Percentiles rank a stretch among this genome's conserved stretches.
Conservation (phyloP, 1,140 invertebrate species). For the Leptonema lineaticorne region DNA sequence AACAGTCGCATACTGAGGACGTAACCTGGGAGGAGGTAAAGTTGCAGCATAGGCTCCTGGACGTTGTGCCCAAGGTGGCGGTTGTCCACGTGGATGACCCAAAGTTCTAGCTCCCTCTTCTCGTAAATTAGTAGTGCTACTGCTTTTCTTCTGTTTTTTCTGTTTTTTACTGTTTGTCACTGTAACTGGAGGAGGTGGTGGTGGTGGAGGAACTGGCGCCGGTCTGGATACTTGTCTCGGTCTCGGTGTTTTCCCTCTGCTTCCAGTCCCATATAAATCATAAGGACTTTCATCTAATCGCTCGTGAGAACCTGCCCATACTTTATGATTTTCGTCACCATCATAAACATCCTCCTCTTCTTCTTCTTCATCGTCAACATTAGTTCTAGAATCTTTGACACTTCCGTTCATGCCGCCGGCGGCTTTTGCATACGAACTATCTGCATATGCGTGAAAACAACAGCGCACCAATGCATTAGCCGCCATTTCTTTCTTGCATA, state of each 20-base stretch:
- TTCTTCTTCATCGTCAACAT: slow-evolving; percentile 61
- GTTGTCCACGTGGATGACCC: slow-evolving; percentile 45
- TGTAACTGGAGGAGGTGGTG: slow-evolving; percentile 58
- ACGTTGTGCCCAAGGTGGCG: slow-evolving; percentile 47
- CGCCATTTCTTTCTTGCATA: slow-evolving; percentile 93
- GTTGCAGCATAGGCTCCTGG: slow-evolving; percentile 55
- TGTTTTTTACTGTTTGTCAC: slow-evolving; percentile 58
- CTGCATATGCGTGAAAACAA: slow-evolving; percentile 94
- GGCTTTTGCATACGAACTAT: slow-evolving; percentile 84
- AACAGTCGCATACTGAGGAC: slow-evolving; percentile 61
- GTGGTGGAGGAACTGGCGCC: slow-evolving; percentile 76
- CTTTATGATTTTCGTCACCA: slow-evolving; percentile 91
- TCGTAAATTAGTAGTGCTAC: slow-evolving; percentile 47
- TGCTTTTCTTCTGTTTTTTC: slow-evolving; percentile 58
- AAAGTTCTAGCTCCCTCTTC: slow-evolving; percentile 46
- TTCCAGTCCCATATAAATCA: slow-evolving; percentile 70
- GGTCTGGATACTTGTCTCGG: slow-evolving; percentile 78
- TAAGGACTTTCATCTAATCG: slow-evolving; percentile 70
- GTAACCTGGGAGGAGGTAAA: slow-evolving; percentile 59
- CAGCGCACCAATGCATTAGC: slow-evolving; percentile 91
- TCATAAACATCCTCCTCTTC: slow-evolving; percentile 80
- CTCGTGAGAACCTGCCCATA: slow-evolving; percentile 81
- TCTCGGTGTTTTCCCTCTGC: slow-evolving; percentile 72
- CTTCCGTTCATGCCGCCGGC: slow-evolving; percentile 49
- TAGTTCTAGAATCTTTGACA: slow-evolving; percentile 52